Evolutionary conservation across 2,888 invertebrate species (phyloP), one percentile per base, ranked within the genome.

Genomic region (Pollenia griseotomentosa): DNA sequence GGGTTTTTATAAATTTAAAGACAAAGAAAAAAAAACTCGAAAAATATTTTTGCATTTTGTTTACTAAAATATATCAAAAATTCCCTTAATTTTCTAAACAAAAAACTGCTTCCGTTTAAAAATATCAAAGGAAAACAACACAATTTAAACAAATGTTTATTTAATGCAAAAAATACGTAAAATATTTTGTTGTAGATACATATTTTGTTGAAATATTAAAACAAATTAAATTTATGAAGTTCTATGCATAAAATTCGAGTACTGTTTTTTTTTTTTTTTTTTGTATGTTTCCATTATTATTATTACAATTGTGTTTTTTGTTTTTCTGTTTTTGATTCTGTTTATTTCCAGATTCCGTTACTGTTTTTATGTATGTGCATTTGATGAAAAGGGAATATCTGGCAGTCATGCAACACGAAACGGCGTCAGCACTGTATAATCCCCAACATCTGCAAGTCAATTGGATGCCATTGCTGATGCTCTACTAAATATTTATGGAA

Each of bases 361-460:
- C 96, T 90, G 96, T 97, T 90, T 95, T 97, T 94, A 96, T 97
- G 90, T 95, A 97, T 90, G 96, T 97, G 86, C 97, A 97, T 94
- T 96, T 97, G 90, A 95, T 97, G 90, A 97, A 97, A 92, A 96
- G 96, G 91, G 95, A 95, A 93, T 93, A 95, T 89, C 95, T 95
- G 87, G 95, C 95, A 10, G 95, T 95, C 65, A 95, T 95, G 95
- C 95, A 95, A 89, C 92, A 93, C 89, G 92, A 79, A 61, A 46
- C 51, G 42, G 88, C 83, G 68, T 53, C 75, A 61, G 40, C 70
- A 40, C 44, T 46, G 19, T 40, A 75, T 83, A 83, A 75, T 61
- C 23, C 16, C 4, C 12, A 75, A n/a, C 42, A 82, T 75, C 66
- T 75, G 82, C 74, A 83, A 61, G 53, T 75, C 59, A 75, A 83